Conservation (phyloP, 2,888 invertebrate genomes). For the Phasia obesa region DNA sequence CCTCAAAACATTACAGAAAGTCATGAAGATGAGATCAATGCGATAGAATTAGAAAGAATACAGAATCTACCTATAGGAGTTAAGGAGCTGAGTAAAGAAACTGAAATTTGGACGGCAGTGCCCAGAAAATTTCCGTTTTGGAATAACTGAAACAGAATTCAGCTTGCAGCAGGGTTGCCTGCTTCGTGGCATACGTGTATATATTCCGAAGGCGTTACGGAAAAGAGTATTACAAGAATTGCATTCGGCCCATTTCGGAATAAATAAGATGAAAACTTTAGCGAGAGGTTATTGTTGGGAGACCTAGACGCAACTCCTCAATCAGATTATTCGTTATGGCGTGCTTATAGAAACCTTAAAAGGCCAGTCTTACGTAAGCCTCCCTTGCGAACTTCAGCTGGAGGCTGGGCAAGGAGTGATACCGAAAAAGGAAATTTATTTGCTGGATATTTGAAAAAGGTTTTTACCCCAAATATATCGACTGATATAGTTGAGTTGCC, state of each 20-base stretch:
- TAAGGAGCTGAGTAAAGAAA: conserved; percentile 24
- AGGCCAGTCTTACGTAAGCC: no score
- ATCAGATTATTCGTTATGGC: no score
- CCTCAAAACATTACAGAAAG: conserved; percentile 8
- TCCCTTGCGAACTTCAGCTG: no score
- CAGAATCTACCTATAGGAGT: conserved; percentile 24
- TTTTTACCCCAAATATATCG: no score
- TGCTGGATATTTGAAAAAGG: no score
- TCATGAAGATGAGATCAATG: conserved; percentile 19
- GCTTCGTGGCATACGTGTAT: conserved; percentile 68
- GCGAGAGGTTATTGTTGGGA: conserved; percentile 67
- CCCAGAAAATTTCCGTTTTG: conserved; percentile 43
- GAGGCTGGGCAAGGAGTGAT: no score
- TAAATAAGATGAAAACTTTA: conserved; percentile 50
- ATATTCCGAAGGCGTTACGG: conserved; percentile 41
- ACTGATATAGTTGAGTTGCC: no score
- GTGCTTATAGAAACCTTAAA: no score
- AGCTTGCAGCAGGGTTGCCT: background rate
- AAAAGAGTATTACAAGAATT: conserved; percentile 38
- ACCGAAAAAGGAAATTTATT: no score
- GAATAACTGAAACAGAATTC: conserved; percentile 54
- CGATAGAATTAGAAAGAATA: conserved; percentile 40
- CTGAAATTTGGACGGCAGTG: conserved; percentile 47
- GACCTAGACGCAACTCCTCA: no score
- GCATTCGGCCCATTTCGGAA: conserved; percentile 58